Evolutionary conservation across 2,888 invertebrate genomes (phyloP).

Genomic region (Eugnorisma glareosa): DNA sequence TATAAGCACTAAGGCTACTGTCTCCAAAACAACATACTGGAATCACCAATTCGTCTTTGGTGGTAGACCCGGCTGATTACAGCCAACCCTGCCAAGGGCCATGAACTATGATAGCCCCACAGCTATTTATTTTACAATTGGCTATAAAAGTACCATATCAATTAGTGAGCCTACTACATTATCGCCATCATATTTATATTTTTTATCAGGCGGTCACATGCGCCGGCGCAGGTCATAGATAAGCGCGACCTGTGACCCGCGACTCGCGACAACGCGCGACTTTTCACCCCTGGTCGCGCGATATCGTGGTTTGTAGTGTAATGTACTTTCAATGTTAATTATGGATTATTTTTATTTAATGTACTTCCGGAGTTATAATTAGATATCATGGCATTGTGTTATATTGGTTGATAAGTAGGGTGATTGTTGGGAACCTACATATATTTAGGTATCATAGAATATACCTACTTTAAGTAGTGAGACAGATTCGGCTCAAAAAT

Average conservation of each 20-base stretch:
- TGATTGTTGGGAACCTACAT: not conserved
- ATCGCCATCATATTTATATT: constrained; percentile 50
- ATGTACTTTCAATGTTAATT: constrained; percentile 56
- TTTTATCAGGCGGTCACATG: constrained; percentile 53
- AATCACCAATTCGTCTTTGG: not conserved
- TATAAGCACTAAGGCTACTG: not conserved
- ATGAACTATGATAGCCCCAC: constrained; percentile 27
- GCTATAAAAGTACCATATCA: constrained; percentile 34
- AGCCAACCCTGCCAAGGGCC: not conserved
- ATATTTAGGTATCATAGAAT: not conserved
- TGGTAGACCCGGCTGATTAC: constrained; percentile 1
- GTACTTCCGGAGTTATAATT: constrained; percentile 49
- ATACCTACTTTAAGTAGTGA: not conserved
- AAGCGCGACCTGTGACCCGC: constrained; percentile 37
- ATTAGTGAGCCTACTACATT: constrained; percentile 49
- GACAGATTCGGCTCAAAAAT: not conserved
- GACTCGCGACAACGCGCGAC: constrained; percentile 47
- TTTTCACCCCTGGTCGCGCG: constrained; percentile 49
- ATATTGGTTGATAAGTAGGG: not conserved
- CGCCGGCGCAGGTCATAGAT: constrained; percentile 45
- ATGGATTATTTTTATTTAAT: constrained; percentile 47
- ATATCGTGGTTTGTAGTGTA: constrained; percentile 30
- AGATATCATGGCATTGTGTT: not conserved
- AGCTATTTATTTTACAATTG: constrained; percentile 28
- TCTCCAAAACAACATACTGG: not conserved